Evolutionary conservation across 2,888 invertebrate species (phyloP).

Genomic region (Podabrus alpinus): DNA sequence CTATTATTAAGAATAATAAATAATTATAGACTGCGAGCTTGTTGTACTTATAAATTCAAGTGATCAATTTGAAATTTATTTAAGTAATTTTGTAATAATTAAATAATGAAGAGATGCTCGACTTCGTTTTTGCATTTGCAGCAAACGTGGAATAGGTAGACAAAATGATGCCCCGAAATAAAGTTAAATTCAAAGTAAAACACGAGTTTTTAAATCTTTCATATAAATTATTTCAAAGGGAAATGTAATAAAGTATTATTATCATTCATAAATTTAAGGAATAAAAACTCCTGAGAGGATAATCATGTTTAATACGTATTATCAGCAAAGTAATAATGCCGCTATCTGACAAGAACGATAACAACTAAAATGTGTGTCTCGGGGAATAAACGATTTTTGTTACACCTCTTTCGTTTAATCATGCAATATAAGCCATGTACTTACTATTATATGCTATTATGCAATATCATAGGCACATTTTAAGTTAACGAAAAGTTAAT

Average conservation of each 20-base stretch:
- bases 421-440: neutral
- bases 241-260: constrained; percentile 28
- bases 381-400: constrained; percentile 22
- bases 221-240: constrained; percentile 25
- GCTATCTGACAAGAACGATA: constrained; percentile 28
- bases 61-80: neutral
- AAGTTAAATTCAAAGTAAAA: constrained; percentile 15
- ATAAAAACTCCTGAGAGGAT: constrained; percentile 30
- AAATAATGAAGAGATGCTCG: neutral
- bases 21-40: neutral
- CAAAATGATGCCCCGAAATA: neutral
- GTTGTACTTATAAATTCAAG: neutral
- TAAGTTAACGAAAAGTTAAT: neutral
- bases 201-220: constrained; percentile 17
- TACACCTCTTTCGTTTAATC: constrained; percentile 6
- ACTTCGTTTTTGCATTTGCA: neutral
- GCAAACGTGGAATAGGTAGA: neutral
- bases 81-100: neutral
- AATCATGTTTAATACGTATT: constrained; percentile 30
- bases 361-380: constrained; percentile 26
- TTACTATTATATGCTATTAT: too few species aligned
- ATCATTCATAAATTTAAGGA: constrained; percentile 27
- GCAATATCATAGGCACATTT: neutral
- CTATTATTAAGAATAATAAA: neutral
- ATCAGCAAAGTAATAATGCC: constrained; percentile 27